Base-by-base conservation (phyloP, 2,113 vertebrate genomes). In the Rutilus rutilus region DNA sequence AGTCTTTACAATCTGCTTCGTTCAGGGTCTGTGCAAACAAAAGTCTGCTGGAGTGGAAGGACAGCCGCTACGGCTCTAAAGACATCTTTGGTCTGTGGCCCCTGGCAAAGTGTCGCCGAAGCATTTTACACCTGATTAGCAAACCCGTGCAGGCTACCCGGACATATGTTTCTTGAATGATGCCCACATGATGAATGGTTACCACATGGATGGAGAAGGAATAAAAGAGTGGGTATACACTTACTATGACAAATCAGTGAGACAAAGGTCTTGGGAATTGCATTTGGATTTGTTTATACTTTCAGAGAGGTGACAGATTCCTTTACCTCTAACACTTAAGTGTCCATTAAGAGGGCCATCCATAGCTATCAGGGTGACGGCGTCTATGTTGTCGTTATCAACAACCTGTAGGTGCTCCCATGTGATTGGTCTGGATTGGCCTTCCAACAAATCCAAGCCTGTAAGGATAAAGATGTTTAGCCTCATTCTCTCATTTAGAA, bases 121-220 rank as follows among this genome's bases (percentile, higher is more conserved):
- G 90, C 87, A 62, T 94, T 94, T 95, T 92, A 93, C 93, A 93
- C 93, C 90, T 94, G 93, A 94, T 94, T 95, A 95, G 91, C 60
- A 92, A 94, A 93, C 92, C 92, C 92, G 92, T 91, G 93, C 89
- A 89, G 87, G 86, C 85, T 91, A 92, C 87, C 69, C 88, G 4
- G 88, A 91, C 93, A 92, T 92, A 92, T 93, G 92, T 78, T 92
- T 90, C 89, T 85, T 87, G 85, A 86, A 89, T 82, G 10, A 50
- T 88, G 81, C 83, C 59, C 30, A 36, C 71, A 67, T n/a, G 74
- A 87, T 86, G 87, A 86, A 90, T 2, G 81, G 78, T 1, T 30
- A 85, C 78, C 91, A 91, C 90, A 77, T 85, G 91, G 90, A 90
- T 83, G 9, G 77, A 89, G 85, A 90, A 87, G 76, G 76, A 88